Conservation (phyloP, 2,797 vertebrate species). For the Halcyon smyrnensis region DNA sequence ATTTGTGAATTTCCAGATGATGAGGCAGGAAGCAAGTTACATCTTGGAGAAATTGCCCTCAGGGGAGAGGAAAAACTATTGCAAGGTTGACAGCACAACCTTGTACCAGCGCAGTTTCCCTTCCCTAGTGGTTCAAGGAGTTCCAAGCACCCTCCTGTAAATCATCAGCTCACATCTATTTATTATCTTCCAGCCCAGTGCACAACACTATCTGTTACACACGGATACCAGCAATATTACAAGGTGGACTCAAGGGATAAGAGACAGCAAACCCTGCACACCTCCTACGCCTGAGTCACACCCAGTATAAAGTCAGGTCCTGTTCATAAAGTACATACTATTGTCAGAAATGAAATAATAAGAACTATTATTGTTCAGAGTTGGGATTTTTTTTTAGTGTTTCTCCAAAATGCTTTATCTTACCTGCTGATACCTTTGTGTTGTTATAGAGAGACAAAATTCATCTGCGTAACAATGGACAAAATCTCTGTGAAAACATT, state of each 20-base stretch:
- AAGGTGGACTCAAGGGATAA: constrained; percentile 73
- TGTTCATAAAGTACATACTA: background rate
- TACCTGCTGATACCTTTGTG: background rate
- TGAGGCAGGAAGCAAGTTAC: constrained; percentile 68
- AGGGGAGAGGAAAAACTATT: constrained; percentile 72
- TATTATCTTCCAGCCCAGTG: constrained; percentile 81
- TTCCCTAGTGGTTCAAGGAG: constrained; percentile 76
- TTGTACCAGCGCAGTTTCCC: constrained; percentile 62
- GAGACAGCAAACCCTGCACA: constrained; percentile 67
- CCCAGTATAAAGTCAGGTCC: constrained; percentile 42
- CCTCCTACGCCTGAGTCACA: constrained; percentile 63
- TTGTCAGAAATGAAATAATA: constrained; percentile 47
- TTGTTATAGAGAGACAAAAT: background rate
- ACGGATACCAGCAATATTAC: constrained; percentile 79
- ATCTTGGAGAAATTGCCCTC: constrained; percentile 75
- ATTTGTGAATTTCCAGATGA: constrained; percentile 78
- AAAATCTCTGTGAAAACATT: background rate
- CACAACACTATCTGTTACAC: constrained; percentile 83
- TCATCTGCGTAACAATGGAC: constrained; percentile 12
- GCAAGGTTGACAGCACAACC: constrained; percentile 74
- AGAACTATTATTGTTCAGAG: constrained; percentile 4
- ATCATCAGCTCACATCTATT: constrained; percentile 81
- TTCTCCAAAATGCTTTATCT: background rate
- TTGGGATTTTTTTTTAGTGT: background rate
- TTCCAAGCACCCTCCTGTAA: constrained; percentile 80